Conservation (phyloP, 2,113 vertebrate genomes). For the Polypterus senegalus region DNA sequence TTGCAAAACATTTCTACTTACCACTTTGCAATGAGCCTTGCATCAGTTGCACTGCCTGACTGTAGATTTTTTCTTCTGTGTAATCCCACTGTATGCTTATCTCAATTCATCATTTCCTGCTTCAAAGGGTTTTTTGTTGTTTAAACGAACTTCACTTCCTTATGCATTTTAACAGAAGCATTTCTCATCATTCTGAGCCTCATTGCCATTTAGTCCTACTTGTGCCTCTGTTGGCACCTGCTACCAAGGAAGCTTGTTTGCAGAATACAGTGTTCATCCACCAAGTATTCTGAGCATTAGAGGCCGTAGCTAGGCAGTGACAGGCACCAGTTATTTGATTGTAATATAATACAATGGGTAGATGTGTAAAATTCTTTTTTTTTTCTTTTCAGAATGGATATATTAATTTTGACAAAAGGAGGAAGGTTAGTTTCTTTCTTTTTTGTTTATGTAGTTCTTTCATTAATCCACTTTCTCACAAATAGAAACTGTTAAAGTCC, state of each 20-base stretch:
- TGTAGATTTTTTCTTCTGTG: background rate
- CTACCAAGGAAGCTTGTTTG: too few relatives aligned
- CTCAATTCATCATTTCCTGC: background rate
- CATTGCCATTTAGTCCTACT: background rate
- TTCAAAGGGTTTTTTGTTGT: too few relatives aligned
- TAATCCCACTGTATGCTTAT: background rate
- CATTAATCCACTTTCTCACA: too few relatives aligned
- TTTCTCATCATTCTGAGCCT: too few relatives aligned
- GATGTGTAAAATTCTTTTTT: background rate
- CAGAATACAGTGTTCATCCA: too few relatives aligned
- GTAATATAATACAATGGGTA: background rate
- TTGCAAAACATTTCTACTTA: slow-evolving; percentile 7
- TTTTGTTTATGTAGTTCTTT: too few relatives aligned
- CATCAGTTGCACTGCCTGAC: background rate
- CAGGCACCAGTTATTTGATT: background rate
- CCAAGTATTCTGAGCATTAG: too few relatives aligned
- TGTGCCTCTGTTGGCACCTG: background rate
- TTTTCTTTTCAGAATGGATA: slow-evolving; percentile 61
- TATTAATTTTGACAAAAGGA: slow-evolving; percentile 83
- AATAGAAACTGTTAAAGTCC: too few relatives aligned
- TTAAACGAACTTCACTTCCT: too few relatives aligned
- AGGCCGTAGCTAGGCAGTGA: too few relatives aligned
- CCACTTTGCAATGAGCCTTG: too few relatives aligned
- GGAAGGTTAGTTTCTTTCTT: slow-evolving; percentile 50
- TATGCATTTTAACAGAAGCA: too few relatives aligned